phyloP scores from a whole-genome alignment of 2,797 vertebrate species.

The Poecilia wingei region DNA sequence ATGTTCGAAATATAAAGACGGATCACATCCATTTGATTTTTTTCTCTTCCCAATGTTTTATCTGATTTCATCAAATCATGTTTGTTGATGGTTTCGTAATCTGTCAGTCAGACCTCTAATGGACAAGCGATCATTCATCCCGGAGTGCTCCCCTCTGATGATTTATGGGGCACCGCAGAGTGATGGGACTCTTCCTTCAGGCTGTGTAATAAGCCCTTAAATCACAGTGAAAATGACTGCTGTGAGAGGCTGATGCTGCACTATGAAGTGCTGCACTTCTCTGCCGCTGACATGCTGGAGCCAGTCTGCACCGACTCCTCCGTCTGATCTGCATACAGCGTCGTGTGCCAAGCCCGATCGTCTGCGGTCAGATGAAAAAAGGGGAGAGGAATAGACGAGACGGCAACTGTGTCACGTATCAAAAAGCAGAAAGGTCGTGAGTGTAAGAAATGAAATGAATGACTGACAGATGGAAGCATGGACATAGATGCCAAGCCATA shows the following conservation, averaged over 20 bases:
- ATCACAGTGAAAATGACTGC: conserved; percentile 70
- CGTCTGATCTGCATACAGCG: conserved; percentile 69
- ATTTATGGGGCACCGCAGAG: conserved; percentile 43
- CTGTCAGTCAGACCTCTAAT: conserved; percentile 60
- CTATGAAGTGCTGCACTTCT: conserved; percentile 47
- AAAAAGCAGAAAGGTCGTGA: conserved; percentile 60
- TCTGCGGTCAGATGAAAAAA: conserved; percentile 56
- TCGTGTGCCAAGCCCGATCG: conserved; percentile 57
- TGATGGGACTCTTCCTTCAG: conserved; percentile 56
- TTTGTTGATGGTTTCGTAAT: conserved; percentile 55
- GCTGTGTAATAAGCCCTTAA: conserved; percentile 74
- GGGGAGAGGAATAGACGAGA: conserved; percentile 32
- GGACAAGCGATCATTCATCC: conserved; percentile 53
- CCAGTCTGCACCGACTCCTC: conserved; percentile 46
- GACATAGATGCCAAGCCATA: conserved; percentile 55
- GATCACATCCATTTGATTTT: conserved; percentile 52
- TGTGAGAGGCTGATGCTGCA: conserved; percentile 66
- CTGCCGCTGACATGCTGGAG: conserved; percentile 64
- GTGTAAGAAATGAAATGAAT: conserved; percentile 60
- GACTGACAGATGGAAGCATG: conserved; percentile 69
- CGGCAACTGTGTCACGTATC: conserved; percentile 66
- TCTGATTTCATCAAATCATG: conserved; percentile 57
- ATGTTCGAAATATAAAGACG: conserved; percentile 44
- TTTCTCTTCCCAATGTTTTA: conserved; percentile 36
- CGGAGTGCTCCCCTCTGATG: conserved; percentile 48